Evolutionary conservation across 2,888 invertebrate species (phyloP).

Genomic region (Ganaspis brasiliensis): DNA sequence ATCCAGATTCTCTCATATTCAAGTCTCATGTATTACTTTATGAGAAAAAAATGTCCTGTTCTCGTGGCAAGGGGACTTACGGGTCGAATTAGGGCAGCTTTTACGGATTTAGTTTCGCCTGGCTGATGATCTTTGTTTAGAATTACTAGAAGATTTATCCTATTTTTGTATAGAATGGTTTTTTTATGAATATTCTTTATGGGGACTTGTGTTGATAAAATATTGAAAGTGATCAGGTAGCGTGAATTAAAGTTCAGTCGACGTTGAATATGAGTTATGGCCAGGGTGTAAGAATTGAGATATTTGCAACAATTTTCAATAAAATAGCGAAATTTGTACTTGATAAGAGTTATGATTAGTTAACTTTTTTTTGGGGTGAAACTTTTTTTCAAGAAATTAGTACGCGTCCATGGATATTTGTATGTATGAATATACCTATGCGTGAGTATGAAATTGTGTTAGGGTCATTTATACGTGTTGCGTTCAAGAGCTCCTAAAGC

Average conservation of each 20-base stretch:
- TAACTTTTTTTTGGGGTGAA: not conserved
- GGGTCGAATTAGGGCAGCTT: conserved; percentile 13
- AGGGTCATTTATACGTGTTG: conserved; percentile 29
- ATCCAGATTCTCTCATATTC: not conserved
- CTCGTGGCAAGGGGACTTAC: not conserved
- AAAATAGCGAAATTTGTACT: not conserved
- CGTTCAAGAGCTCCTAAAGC: conserved; percentile 35
- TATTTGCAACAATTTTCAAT: not conserved
- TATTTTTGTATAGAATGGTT: not conserved
- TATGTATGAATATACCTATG: no score
- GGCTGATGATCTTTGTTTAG: not conserved
- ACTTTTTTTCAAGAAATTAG: conserved; percentile 4
- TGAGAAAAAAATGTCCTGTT: not conserved
- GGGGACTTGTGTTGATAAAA: not conserved
- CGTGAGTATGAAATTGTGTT: not conserved
- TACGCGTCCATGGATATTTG: conserved; percentile 16
- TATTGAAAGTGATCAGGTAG: not conserved
- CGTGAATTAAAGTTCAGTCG: not conserved
- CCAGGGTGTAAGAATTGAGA: conserved; percentile 13
- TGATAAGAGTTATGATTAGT: not conserved
- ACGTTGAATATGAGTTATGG: not conserved
- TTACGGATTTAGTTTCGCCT: conserved; percentile 22
- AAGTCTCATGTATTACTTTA: not conserved
- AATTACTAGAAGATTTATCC: not conserved
- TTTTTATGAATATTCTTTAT: not conserved